phyloP scores from a whole-genome alignment of 2,113 vertebrate species.

The Rhea americana region DNA sequence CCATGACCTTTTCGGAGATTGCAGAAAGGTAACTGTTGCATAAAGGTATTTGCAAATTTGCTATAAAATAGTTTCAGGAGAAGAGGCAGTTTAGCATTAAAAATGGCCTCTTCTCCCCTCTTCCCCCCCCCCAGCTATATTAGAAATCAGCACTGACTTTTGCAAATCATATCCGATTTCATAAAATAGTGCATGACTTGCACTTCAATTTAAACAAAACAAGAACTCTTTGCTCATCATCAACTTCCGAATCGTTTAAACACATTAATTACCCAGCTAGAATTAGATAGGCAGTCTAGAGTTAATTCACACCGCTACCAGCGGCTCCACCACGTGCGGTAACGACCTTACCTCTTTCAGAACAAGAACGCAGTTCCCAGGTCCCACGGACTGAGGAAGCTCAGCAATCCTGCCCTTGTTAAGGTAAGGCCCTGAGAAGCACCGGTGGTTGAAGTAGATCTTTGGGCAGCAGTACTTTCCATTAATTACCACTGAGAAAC shows the following conservation, averaged over 20 bases:
- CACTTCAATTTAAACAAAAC: not conserved
- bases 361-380: constrained; percentile 94
- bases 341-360: constrained; percentile 91
- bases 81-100: not conserved
- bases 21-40: not conserved
- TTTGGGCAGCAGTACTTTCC: constrained; percentile 97
- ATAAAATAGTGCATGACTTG: not conserved
- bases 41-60: not conserved
- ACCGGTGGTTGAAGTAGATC: constrained; percentile 98
- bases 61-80: not conserved
- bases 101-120: not conserved
- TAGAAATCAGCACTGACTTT: not conserved
- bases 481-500: constrained; percentile 81
- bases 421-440: constrained; percentile 97
- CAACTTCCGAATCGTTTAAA: not conserved
- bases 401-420: constrained; percentile 98
- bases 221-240: not conserved
- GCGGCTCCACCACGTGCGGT: not conserved
- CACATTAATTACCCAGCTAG: too few relatives aligned
- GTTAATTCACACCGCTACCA: not conserved
- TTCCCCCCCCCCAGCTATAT: not conserved
- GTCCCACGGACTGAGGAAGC: constrained; percentile 95
- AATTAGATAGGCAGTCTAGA: too few relatives aligned
- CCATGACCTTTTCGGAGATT: not conserved
- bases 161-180: not conserved